phyloP scores from a whole-genome alignment of 2,888 invertebrate genomes.

The Deroplatys truncata region DNA sequence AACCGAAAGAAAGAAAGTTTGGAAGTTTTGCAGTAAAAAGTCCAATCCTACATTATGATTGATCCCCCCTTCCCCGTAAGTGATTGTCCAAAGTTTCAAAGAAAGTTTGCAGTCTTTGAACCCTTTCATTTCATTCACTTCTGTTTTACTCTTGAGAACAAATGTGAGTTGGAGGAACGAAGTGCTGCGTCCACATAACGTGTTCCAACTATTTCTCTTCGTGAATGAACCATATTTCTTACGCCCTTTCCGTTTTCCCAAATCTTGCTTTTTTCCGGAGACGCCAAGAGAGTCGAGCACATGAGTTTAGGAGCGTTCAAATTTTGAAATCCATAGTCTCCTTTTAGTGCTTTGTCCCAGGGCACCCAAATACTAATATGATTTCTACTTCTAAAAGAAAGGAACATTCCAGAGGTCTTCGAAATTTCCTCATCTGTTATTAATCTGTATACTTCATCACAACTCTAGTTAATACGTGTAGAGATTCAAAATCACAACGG shows the following conservation, averaged over 20 bases:
- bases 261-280: background rate
- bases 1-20: background rate
- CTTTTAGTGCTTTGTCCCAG: too few relatives aligned
- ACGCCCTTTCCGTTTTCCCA: background rate
- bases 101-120: background rate
- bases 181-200: background rate
- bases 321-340: background rate
- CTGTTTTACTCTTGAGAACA: background rate
- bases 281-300: background rate
- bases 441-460: too few relatives aligned
- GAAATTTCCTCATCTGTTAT: too few relatives aligned
- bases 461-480: too few relatives aligned
- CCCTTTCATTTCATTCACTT: background rate
- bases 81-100: constrained; percentile 6
- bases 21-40: background rate
- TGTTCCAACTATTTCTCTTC: background rate
- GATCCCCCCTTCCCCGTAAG: background rate
- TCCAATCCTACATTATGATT: constrained; percentile 10
- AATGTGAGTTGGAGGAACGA: background rate
- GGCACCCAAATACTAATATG: too few relatives aligned
- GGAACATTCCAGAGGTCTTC: too few relatives aligned
- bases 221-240: background rate
- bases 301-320: background rate
- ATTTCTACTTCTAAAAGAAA: too few relatives aligned
- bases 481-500: too few relatives aligned